Conservation (phyloP, 1,140 invertebrate species). For the Platyura marginata region DNA sequence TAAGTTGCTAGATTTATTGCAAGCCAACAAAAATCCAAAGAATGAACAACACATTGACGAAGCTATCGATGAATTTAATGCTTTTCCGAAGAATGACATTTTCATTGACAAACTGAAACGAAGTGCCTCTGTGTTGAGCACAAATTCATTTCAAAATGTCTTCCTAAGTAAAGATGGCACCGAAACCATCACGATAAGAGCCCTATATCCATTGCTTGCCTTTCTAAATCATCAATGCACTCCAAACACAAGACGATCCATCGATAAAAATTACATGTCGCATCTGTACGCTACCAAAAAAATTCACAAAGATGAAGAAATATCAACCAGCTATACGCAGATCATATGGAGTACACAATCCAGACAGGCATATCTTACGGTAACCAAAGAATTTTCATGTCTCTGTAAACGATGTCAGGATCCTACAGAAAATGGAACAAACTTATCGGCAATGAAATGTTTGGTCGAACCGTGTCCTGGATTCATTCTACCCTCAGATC, state of each 20-base stretch:
- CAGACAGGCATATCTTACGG: constrained; percentile 35
- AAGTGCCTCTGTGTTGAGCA: constrained; percentile 30
- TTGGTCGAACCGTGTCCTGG: constrained; percentile 25
- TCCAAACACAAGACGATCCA: constrained; percentile 45
- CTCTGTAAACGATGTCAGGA: constrained; percentile 44
- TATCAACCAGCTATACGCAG: constrained; percentile 46
- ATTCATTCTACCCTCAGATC: constrained; percentile 25
- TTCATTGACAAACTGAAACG: background rate
- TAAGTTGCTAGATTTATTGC: background rate
- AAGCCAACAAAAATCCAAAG: background rate
- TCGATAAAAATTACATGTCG: constrained; percentile 32
- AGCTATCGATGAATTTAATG: constrained; percentile 1
- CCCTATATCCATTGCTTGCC: constrained; percentile 45
- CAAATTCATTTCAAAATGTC: constrained; percentile 46
- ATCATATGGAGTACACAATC: constrained; percentile 44
- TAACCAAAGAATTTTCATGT: constrained; percentile 52
- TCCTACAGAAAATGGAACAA: constrained; percentile 32
- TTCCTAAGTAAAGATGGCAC: constrained; percentile 20
- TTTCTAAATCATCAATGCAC: constrained; percentile 50
- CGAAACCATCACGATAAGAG: constrained; percentile 38
- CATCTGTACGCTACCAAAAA: constrained; percentile 33
- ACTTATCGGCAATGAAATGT: constrained; percentile 30
- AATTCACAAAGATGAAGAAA: constrained; percentile 39
- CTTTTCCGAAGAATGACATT: background rate
- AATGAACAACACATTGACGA: background rate